Evolutionary conservation across 2,888 invertebrate species (phyloP).

Genomic region (Lymantria monacha): DNA sequence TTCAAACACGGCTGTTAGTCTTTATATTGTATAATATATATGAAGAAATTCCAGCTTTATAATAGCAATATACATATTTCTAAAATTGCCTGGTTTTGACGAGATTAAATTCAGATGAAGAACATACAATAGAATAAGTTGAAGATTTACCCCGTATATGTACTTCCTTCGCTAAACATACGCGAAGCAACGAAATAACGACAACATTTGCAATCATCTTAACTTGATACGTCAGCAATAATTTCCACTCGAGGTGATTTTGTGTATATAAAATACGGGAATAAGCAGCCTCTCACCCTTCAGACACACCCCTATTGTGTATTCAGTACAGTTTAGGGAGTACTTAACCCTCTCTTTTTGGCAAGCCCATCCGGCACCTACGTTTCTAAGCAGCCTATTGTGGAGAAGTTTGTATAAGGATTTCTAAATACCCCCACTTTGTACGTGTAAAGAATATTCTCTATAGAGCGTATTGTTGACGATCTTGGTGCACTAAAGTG

Average conservation of each 20-base stretch:
- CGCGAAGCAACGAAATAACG: conserved; percentile 11
- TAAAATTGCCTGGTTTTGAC: too few species aligned
- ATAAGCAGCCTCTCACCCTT: conserved; percentile 20
- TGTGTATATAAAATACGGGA: conserved; percentile 44
- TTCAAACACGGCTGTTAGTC: too few species aligned
- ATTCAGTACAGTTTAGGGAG: conserved; percentile 55
- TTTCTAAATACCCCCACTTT: conserved; percentile 13
- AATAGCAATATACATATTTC: too few species aligned
- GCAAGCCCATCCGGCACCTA: conserved; percentile 36
- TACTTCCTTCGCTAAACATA: too few species aligned
- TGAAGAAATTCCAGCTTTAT: too few species aligned
- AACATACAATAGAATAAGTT: too few species aligned
- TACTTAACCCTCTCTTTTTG: conserved; percentile 58
- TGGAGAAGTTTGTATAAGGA: conserved; percentile 9
- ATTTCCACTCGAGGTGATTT: conserved; percentile 45
- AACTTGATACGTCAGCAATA: conserved; percentile 39
- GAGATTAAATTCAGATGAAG: too few species aligned
- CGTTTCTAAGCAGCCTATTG: conserved; percentile 22
- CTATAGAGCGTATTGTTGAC: background rate
- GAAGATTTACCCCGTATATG: too few species aligned
- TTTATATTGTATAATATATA: too few species aligned
- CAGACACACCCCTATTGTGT: conserved; percentile 41
- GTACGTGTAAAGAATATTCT: background rate
- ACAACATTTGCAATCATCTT: conserved; percentile 36
- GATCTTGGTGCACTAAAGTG: too few species aligned